A percentile compares a stretch with the other conserved stretches of the same genome.
Evolutionary conservation across 2,888 invertebrate genomes (phyloP).

Genomic region (Philonicus albiceps): DNA sequence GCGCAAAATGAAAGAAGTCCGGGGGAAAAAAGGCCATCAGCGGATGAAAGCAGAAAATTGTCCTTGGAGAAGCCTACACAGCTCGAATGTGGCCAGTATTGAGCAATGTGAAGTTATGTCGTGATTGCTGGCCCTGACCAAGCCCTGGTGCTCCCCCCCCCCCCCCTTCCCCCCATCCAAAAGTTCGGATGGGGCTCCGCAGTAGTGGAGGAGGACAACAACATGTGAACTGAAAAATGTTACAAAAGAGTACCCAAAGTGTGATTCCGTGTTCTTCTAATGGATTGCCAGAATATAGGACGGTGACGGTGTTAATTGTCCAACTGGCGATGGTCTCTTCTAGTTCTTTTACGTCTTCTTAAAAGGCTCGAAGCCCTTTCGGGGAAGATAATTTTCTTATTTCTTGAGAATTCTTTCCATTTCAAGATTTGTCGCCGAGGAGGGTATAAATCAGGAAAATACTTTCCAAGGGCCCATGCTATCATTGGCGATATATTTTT

Average conservation of each 20-base stretch:
- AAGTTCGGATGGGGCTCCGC: not conserved
- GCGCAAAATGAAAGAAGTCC: not conserved
- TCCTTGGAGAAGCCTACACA: slow-evolving; percentile 3
- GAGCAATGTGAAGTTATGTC: not conserved
- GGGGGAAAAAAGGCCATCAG: not conserved
- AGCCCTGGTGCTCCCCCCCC: not conserved
- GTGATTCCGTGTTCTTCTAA: slow-evolving; percentile 25
- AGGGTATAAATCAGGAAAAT: not conserved
- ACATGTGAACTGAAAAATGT: slow-evolving; percentile 30
- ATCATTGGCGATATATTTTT: not conserved
- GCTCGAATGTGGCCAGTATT: slow-evolving; percentile 10
- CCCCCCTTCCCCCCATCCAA: not conserved
- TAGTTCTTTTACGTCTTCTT: not conserved
- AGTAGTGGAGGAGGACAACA: not conserved
- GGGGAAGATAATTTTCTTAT: not conserved
- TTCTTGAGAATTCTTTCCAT: not conserved
- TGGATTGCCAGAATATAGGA: slow-evolving; percentile 22
- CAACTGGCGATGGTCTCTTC: not conserved
- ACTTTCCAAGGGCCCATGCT: not conserved
- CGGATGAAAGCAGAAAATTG: slow-evolving; percentile 11
- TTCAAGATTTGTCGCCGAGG: not conserved
- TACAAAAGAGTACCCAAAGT: slow-evolving; percentile 14
- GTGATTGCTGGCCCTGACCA: not conserved
- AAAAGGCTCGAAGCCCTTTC: not conserved
- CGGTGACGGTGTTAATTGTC: slow-evolving; percentile 7